Conservation (phyloP, 2,888 invertebrate species). For the Drosophila cracens region DNA sequence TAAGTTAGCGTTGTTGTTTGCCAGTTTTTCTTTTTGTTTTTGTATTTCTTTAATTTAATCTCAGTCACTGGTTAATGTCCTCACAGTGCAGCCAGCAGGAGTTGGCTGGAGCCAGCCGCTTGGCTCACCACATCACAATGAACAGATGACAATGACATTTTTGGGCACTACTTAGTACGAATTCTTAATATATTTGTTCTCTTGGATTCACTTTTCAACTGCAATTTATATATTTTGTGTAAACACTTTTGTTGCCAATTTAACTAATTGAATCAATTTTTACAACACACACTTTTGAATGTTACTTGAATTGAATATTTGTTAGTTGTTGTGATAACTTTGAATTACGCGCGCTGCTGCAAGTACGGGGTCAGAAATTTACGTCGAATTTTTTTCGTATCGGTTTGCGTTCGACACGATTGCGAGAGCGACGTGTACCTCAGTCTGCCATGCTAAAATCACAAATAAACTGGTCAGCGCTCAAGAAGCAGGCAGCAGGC, state of each 20-base stretch:
- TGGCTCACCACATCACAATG: constrained; percentile 65
- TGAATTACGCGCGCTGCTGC: constrained; percentile 74
- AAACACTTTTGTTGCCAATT: constrained; percentile 39
- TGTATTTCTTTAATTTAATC: constrained; percentile 4
- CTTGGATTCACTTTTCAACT: constrained; percentile 20
- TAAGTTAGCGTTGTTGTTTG: constrained; percentile 27
- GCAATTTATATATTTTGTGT: constrained; percentile 18
- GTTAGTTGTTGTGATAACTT: constrained; percentile 60
- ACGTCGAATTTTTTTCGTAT: constrained; percentile 73
- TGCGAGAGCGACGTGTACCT: constrained; percentile 77
- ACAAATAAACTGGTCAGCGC: constrained; percentile 82
- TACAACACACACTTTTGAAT: constrained; percentile 38
- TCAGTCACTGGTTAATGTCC: constrained; percentile 53
- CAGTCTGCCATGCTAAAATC: constrained; percentile 83
- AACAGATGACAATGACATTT: constrained; percentile 54
- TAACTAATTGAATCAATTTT: constrained; percentile 18
- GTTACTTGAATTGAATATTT: constrained; percentile 30
- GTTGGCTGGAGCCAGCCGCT: constrained; percentile 56
- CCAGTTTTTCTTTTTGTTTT: constrained; percentile 34
- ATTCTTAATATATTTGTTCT: constrained; percentile 35
- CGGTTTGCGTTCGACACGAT: constrained; percentile 71
- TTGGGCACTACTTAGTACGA: constrained; percentile 22
- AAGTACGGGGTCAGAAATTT: constrained; percentile 58
- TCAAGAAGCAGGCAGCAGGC: constrained; percentile 82
- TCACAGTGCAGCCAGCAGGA: constrained; percentile 59